phyloP scores from a whole-genome alignment of 2,888 invertebrate species.

The Leucania comma region DNA sequence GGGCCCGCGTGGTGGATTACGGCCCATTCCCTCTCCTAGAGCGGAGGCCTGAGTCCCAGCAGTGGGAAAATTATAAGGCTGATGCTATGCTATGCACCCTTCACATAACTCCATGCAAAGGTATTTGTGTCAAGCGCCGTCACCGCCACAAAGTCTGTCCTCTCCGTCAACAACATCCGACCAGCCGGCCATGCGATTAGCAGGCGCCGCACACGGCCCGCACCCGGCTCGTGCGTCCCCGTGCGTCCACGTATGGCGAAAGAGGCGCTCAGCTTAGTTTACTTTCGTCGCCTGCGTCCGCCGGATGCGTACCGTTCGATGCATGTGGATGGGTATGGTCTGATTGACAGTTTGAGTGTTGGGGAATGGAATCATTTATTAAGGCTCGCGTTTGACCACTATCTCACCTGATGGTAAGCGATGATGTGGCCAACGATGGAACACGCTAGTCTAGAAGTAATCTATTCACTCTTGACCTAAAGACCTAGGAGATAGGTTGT shows the following conservation, averaged over 20 bases:
- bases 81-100: too few relatives aligned
- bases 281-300: conserved; percentile 79
- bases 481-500: too few relatives aligned
- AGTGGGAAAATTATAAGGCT: too few relatives aligned
- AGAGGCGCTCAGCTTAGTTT: conserved; percentile 75
- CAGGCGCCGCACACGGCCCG: conserved; percentile 55
- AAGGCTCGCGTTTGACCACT: too few relatives aligned
- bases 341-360: conserved; percentile 47
- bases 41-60: too few relatives aligned
- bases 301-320: conserved; percentile 78
- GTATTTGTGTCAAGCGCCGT: conserved; percentile 36
- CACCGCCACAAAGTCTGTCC: conserved; percentile 42
- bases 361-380: conserved; percentile 16
- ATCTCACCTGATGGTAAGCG: too few relatives aligned
- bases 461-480: too few relatives aligned
- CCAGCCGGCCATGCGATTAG: conserved; percentile 58
- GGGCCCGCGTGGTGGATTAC: too few relatives aligned
- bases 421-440: too few relatives aligned
- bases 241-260: conserved; percentile 62
- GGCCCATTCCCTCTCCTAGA: too few relatives aligned
- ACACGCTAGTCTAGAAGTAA: too few relatives aligned
- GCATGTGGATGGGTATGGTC: conserved; percentile 65
- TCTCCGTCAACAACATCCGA: conserved; percentile 37
- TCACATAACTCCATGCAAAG: neutral
- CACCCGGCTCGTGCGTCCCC: conserved; percentile 53